Evolutionary conservation across 2,113 vertebrate species (phyloP), one percentile per base, ranked within the genome.

Genomic region (Neodontobutis hainanensis): DNA sequence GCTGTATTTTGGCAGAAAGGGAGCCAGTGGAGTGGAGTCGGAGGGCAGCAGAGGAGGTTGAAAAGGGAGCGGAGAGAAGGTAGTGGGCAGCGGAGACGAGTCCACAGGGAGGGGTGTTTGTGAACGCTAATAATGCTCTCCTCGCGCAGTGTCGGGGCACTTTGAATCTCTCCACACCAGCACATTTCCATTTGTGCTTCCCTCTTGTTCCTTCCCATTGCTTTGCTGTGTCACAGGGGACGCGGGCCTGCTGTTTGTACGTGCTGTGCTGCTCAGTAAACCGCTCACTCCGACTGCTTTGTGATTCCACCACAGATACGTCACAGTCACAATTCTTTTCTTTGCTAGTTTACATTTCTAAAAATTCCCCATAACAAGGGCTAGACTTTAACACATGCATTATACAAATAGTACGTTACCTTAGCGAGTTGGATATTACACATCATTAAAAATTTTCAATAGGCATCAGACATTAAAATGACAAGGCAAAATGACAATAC

Each of bases 301-400:
- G 42, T 67, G 36, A 42, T 5, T 15, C 43, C 51, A 51, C 50
- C 61, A 51, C 16, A 8, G 1, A 36, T 8, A 27, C 5, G 16
- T 55, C 59, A 61, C 48, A 27, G 66, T 45, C 19, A 58, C 19
- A 27, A 27, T 27, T 27, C 19, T 27, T 27, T 27, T 75, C 61
- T 67, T 14, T 36, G 67, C n/a, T 73, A 59, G 62, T 60, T 58
- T 61, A 16, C 58, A 67, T 65, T 48, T 67, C 69, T 40, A 71
- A 70, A 70, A 78, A 73, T 61, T 55, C 0, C 0, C 62, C 38
- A 27, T 1, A 27, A 27, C 19, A 3, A 27, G 19, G 19, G 19
- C 19, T 27, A 2, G 19, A 27, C 19, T 27, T 27, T 27, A 27
- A 27, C 19, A 27, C 19, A 27, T 27, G 19, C 19, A 27, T 2